phyloP scores from a whole-genome alignment of 2,113 vertebrate genomes.

The Eudyptes chrysolophus region DNA sequence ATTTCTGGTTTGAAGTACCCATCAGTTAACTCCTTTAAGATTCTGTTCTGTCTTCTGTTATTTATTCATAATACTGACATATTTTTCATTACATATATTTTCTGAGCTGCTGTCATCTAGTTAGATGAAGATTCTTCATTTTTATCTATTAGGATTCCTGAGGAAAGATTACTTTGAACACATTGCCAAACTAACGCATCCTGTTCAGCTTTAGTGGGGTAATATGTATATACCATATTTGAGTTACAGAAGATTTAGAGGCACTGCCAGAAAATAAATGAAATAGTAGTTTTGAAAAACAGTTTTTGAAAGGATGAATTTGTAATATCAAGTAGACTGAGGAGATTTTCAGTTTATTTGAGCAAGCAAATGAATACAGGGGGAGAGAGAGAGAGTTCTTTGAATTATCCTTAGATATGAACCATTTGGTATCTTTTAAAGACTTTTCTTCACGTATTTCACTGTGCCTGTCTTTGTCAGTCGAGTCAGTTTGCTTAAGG shows the following conservation, averaged over 20 bases:
- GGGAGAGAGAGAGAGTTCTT: background rate
- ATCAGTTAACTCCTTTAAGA: background rate
- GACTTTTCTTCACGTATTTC: background rate
- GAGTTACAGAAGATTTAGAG: background rate
- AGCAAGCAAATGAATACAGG: background rate
- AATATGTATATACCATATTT: background rate
- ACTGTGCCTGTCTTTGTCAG: background rate
- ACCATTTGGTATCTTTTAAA: background rate
- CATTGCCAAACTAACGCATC: background rate
- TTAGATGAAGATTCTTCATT: background rate
- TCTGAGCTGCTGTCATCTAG: background rate
- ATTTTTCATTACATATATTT: background rate
- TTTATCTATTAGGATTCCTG: background rate
- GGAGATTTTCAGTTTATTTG: slow-evolving; percentile 1
- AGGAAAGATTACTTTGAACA: background rate
- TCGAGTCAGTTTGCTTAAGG: background rate
- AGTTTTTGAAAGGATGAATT: background rate
- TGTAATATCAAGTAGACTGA: background rate
- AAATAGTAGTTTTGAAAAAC: background rate
- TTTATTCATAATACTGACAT: background rate
- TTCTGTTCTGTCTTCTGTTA: background rate
- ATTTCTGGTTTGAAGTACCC: background rate
- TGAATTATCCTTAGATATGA: background rate
- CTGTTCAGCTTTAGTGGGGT: background rate
- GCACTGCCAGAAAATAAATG: background rate